phyloP scores from a whole-genome alignment of 2,113 vertebrate genomes.

The Bos javanicus region DNA sequence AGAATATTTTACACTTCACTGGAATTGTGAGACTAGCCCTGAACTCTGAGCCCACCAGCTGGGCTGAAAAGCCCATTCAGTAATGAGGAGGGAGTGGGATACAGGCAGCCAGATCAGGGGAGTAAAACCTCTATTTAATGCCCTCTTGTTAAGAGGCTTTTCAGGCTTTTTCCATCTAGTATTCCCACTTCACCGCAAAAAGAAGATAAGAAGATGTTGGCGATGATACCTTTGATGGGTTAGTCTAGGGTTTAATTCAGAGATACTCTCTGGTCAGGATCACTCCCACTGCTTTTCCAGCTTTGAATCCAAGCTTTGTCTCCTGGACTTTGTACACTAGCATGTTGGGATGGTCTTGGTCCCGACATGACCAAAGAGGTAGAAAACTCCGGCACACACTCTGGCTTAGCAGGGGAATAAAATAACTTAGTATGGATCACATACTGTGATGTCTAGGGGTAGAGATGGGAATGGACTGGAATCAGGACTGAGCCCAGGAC shows the following conservation, averaged over 20 bases:
- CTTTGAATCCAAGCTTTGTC: background rate
- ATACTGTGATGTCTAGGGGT: background rate
- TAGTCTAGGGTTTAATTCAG: background rate
- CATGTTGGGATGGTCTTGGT: background rate
- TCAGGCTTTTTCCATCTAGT: background rate
- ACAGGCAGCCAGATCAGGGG: background rate
- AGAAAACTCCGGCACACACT: background rate
- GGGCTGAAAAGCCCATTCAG: background rate
- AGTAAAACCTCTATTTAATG: background rate
- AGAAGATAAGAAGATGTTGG: background rate
- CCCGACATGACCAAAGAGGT: background rate
- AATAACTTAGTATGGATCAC: background rate
- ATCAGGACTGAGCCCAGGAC: background rate
- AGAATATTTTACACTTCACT: background rate
- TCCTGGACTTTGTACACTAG: background rate
- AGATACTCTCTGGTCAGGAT: background rate
- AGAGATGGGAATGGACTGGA: background rate
- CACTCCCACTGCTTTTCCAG: background rate
- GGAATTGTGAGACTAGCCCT: background rate
- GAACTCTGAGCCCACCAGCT: background rate
- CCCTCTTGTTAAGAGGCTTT: background rate
- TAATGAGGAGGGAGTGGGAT: background rate
- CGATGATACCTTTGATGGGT: background rate
- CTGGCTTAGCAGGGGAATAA: background rate
- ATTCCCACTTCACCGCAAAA: background rate